Conservation (phyloP, 2,888 invertebrate species). For the Germaria angustata region DNA sequence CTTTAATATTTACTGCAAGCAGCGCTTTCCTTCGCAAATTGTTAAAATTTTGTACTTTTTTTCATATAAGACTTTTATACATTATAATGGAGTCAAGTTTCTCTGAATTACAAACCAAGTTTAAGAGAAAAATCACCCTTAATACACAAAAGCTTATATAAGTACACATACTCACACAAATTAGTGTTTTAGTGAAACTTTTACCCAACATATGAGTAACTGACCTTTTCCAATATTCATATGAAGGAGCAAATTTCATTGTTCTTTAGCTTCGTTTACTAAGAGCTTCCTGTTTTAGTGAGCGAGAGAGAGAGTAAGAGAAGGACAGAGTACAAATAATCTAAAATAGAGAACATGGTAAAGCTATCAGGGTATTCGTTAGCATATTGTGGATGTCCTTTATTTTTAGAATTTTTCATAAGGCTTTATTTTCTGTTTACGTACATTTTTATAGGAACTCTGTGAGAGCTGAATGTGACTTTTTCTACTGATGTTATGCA, state of each 20-base stretch:
- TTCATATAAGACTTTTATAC: background rate
- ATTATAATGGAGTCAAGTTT: background rate
- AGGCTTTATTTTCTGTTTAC: background rate
- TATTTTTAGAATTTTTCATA: background rate
- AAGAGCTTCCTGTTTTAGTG: background rate
- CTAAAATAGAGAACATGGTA: no score
- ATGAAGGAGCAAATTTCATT: no score
- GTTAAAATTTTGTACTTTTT: slow-evolving; percentile 20
- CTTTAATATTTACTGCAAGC: background rate
- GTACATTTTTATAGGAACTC: background rate
- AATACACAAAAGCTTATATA: background rate
- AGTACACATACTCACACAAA: background rate
- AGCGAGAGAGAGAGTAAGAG: background rate
- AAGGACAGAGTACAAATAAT: background rate
- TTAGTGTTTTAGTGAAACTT: background rate
- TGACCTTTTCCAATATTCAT: slow-evolving; percentile 49
- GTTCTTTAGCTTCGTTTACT: background rate
- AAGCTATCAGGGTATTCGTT: no score
- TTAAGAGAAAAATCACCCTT: slow-evolving; percentile 54
- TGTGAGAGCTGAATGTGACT: slow-evolving; percentile 35
- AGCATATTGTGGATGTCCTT: background rate
- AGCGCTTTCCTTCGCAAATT: slow-evolving; percentile 22
- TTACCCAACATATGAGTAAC: background rate
- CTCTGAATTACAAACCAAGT: background rate
- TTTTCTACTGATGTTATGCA: background rate